Evolutionary conservation across 1,140 invertebrate species (phyloP), one percentile per base, ranked within the genome.

Genomic region (Drosophila nigrodunni): DNA sequence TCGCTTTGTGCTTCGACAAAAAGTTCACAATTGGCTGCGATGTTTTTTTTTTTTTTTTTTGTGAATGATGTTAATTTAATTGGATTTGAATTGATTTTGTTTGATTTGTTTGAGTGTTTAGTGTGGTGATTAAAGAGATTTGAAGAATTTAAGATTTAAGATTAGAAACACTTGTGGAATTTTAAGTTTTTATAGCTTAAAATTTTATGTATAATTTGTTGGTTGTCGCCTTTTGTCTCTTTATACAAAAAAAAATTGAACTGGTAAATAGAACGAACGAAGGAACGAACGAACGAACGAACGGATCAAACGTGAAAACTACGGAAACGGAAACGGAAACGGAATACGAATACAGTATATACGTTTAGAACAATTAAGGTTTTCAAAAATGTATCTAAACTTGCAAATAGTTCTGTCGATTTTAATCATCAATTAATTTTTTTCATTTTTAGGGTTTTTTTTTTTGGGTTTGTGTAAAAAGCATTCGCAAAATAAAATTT

Each of bases 271-370:
- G 72, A 77, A 73, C 67, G 79, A 82, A 80, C 57, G 66, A 74
- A 61, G 50, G 62, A 52, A 21, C 43, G 60, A 71, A 70, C 30
- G 74, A 66, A 76, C 41, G 35, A 81, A 73, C 64, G 80, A 82
- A 80, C 75, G 80, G 70, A 82, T 82, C 44, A 70, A 82, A 82
- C 74, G 74, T 74, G 66, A 69, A 68, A 87, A 82, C 82, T 87
- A 88, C 80, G 76, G 75, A 55, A 74, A 69, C 43, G 72, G 70
- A 52, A 80, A 77, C 75, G 60, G 61, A 68, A 78, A 52, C 62
- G 25, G 41, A 70, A 82, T 62, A 43, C 57, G 57, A 57, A 57
- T 57, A 57, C 54, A 54, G 50, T 35, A 35, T 54, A 54, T 62
- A 37, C 49, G 41, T 46, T 67, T 58, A 49, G 50, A 65, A 72